Percentiles rank a stretch among this genome's conserved stretches.
phyloP scores from a whole-genome alignment of 35 echinoderm and acorn worm species.

The Ophiothrix spiculata region DNA sequence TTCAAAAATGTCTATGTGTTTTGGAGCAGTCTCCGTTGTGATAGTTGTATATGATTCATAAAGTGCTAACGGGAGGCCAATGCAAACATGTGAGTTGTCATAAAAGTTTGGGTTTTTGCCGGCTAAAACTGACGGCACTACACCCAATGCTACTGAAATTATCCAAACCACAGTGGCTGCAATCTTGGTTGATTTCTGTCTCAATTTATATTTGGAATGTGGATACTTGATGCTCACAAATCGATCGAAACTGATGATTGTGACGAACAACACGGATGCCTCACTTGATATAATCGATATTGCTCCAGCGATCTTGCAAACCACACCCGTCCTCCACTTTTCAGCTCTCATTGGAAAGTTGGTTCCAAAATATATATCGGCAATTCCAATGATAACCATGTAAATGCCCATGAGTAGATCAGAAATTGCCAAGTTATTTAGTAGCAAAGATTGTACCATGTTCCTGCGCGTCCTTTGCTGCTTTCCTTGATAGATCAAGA shows the following conservation, averaged over 20 bases:
- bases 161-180: not conserved
- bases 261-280: too few relatives aligned
- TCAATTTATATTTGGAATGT: not conserved
- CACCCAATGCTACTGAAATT: not conserved
- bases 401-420: not conserved
- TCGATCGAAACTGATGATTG: too few relatives aligned
- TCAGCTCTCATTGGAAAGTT: not conserved
- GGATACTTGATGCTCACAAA: too few relatives aligned
- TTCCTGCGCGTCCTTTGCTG: not conserved
- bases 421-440: not conserved
- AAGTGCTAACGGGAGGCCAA: not conserved
- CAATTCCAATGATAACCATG: not conserved
- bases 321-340: not conserved
- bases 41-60: not conserved
- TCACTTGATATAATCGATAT: too few relatives aligned
- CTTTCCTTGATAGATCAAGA: not conserved
- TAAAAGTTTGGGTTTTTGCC: not conserved
- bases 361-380: not conserved
- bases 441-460: not conserved
- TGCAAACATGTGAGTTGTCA: not conserved
- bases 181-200: not conserved
- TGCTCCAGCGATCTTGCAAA: not conserved
- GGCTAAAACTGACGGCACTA: not conserved
- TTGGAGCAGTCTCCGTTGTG: too few relatives aligned
- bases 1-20: too few relatives aligned